These are phyloP conservation scores for Aleiodes leptofemur DNA, from an alignment of 2,888 invertebrate genomes.

Conservation along the genomic window DNA sequence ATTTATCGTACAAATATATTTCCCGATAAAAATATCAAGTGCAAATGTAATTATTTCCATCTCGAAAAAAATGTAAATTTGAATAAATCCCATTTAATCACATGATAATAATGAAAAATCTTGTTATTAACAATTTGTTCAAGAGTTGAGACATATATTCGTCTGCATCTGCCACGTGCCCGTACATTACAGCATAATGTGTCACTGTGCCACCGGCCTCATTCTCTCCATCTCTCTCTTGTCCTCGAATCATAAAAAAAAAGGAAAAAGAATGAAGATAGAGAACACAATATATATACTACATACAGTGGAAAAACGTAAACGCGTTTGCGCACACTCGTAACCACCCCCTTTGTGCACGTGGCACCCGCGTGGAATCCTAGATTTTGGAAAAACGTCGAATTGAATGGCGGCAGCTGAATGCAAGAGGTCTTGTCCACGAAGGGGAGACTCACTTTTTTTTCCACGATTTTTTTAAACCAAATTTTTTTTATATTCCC, in stretches of 20 bases:
- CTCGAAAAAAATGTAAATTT: constrained; percentile 56
- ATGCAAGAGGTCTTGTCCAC: constrained; percentile 62
- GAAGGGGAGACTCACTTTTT: constrained; percentile 36
- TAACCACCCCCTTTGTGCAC: constrained; percentile 44
- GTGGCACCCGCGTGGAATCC: constrained; percentile 64
- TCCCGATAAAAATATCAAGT: too few relatives aligned
- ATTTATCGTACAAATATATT: too few relatives aligned
- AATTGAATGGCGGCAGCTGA: constrained; percentile 71
- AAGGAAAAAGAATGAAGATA: constrained; percentile 40
- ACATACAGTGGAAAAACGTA: constrained; percentile 27
- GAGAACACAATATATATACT: constrained; percentile 40
- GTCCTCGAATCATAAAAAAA: constrained; percentile 44
- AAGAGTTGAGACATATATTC: background rate
- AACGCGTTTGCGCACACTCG: constrained; percentile 40
- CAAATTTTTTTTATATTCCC: constrained; percentile 2
- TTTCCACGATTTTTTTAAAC: constrained; percentile 38
- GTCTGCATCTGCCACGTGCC: constrained; percentile 72
- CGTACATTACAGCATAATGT: constrained; percentile 73
- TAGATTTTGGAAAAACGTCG: constrained; percentile 70
- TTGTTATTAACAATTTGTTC: constrained; percentile 3
- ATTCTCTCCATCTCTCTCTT: constrained; percentile 51
- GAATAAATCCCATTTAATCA: constrained; percentile 58
- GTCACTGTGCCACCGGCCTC: constrained; percentile 72
- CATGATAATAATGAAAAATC: background rate
- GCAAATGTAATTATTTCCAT: background rate